These are phyloP conservation scores for Lithobates pipiens DNA, from an alignment of 2,797 vertebrate genomes.

Conservation along the genomic window DNA sequence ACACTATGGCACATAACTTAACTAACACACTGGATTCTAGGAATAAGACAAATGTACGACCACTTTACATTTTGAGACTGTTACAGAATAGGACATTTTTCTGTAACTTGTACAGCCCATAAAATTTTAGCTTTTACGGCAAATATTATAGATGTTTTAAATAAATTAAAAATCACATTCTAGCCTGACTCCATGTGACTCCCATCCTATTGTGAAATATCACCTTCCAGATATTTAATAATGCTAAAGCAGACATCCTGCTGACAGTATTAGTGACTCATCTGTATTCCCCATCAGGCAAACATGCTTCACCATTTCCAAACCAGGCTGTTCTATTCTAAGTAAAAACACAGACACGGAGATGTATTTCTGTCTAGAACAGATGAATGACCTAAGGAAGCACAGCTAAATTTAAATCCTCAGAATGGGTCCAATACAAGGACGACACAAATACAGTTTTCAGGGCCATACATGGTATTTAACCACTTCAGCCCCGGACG, in stretches of 20 bases:
- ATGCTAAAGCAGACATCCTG: not conserved
- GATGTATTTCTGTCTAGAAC: constrained; percentile 33
- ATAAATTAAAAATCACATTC: too few species aligned
- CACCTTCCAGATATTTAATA: not conserved
- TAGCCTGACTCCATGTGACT: not conserved
- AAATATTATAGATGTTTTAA: not conserved
- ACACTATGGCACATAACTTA: too few species aligned
- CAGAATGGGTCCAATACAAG: not conserved
- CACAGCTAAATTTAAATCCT: constrained; percentile 28
- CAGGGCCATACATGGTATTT: not conserved
- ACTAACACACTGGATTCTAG: too few species aligned
- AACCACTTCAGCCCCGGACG: too few species aligned
- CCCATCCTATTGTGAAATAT: not conserved
- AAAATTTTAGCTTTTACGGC: not conserved
- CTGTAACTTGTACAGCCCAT: too few species aligned
- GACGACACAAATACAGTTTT: not conserved
- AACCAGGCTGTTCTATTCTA: constrained; percentile 52
- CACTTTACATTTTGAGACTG: too few species aligned
- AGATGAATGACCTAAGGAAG: constrained; percentile 16
- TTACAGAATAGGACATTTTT: too few species aligned
- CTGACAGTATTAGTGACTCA: constrained; percentile 23
- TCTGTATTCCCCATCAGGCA: constrained; percentile 21
- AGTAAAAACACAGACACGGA: not conserved
- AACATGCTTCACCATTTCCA: constrained; percentile 42
- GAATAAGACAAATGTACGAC: too few species aligned